These are phyloP conservation scores for Drosophila flavopinicola DNA, from an alignment of 2,888 invertebrate species.

Conservation along the genomic window DNA sequence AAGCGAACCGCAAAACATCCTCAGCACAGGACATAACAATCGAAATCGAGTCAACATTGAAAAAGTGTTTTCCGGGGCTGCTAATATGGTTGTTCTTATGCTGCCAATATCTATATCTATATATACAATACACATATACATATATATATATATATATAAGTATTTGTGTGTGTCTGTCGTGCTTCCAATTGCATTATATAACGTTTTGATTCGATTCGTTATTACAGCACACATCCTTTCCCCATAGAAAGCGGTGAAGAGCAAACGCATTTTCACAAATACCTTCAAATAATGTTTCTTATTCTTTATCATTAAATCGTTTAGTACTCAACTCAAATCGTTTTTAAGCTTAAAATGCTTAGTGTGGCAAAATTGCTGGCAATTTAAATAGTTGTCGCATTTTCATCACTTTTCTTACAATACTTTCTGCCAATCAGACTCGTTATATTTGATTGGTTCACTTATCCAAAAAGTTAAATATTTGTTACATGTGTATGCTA, in stretches of 20 bases:
- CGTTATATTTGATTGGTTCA: no score
- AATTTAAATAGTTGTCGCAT: no score
- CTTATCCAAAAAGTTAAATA: no score
- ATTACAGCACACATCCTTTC: conserved; percentile 43
- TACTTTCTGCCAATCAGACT: no score
- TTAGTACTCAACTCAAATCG: no score
- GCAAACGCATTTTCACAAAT: not conserved
- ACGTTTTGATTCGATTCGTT: conserved; percentile 38
- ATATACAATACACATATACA: no score
- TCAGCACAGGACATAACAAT: conserved; percentile 30
- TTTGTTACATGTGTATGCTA: no score
- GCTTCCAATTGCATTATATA: conserved; percentile 37
- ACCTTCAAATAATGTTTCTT: not conserved
- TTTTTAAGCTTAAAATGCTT: no score
- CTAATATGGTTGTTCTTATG: conserved; percentile 19
- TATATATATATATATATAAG: conserved; percentile 2
- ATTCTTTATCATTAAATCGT: no score
- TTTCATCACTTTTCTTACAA: no score
- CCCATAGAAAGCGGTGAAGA: conserved; percentile 14
- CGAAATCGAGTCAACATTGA: conserved; percentile 50
- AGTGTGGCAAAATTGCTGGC: no score
- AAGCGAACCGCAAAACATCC: conserved; percentile 2
- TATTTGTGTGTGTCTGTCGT: not conserved
- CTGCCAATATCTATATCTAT: conserved; percentile 10
- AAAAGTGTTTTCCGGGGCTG: conserved; percentile 39